Conservation (phyloP, 2,888 invertebrate genomes). For the Phytoseiulus persimilis region DNA sequence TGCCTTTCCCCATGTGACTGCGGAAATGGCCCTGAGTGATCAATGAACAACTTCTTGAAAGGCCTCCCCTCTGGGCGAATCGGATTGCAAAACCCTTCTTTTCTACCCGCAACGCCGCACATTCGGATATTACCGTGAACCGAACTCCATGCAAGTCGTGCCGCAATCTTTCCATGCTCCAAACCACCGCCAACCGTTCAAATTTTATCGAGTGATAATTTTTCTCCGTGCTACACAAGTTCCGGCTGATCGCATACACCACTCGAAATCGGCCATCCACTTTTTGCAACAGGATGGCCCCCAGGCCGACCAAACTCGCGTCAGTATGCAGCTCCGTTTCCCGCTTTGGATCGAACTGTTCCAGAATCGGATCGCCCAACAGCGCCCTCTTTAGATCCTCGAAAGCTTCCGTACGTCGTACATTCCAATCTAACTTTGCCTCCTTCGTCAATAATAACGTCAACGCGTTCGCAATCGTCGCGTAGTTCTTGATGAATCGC, state of each 20-base stretch:
- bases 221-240: neutral
- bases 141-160: neutral
- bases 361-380: neutral
- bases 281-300: neutral
- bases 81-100: slow-evolving; percentile 27
- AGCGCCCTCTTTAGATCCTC: neutral
- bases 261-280: neutral
- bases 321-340: neutral
- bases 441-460: neutral
- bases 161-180: neutral
- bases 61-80: neutral
- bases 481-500: slow-evolving; percentile 25
- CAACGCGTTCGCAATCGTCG: neutral
- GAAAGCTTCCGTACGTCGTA: neutral
- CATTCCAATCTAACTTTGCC: neutral
- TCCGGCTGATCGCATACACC: slow-evolving; percentile 8
- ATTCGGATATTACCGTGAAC: neutral
- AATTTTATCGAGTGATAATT: neutral
- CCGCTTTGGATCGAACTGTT: neutral
- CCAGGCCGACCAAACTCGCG: neutral
- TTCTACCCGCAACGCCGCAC: neutral
- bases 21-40: too few relatives aligned
- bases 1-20: too few relatives aligned
- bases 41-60: too few relatives aligned
- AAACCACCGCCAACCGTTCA: neutral